Evolutionary conservation across 2,888 invertebrate species (phyloP), one percentile per base, ranked within the genome.

Genomic region (Pollenia labialis): DNA sequence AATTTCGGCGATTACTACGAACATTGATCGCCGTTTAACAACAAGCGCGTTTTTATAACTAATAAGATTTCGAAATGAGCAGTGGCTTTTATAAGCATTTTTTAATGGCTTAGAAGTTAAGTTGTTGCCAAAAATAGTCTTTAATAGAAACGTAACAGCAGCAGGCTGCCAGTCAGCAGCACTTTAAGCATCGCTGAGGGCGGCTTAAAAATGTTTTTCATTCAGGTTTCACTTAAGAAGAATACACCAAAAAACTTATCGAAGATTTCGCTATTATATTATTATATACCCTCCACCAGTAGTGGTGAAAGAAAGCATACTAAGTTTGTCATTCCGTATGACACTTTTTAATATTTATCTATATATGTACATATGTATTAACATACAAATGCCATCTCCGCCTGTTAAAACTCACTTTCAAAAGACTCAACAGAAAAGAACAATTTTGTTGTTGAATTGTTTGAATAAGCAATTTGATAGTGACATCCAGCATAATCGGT

Each of bases 1-100:
- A 56, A 72, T 81, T 32, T 7, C 75, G 71, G 66, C 42, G 52
- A 18, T 66, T 71, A 52, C 46, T 48, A 56, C 58, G 14, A 62
- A 10, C 69, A 46, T 1, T 32, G 32, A 32, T 52, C 32, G 56
- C 68, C 62, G 84, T 87, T 84, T 71, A 42, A 11, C 68, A 16
- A 75, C 80, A 68, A 83, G 58, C 84, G 69, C 75, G 56, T 84
- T 77, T 77, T 11, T 62, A 77, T 75, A 77, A 87, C 87, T 87
- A 84, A 87, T 77, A 64, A 44, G 74, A 69, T 84, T 77, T 84
- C 81, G 50, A 58, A 68, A 68, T 87, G 68, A 77, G 68, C 68
- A 81, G 72, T 44, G 77, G 87, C 87, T 87, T 87, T 81, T 87
- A 87, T 87, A 87, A 84, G 16, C 40, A 84, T 68, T 81, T 69